These are phyloP conservation scores for Notiomystis cincta DNA, from an alignment of 2,113 vertebrate species.

Conservation along the genomic window DNA sequence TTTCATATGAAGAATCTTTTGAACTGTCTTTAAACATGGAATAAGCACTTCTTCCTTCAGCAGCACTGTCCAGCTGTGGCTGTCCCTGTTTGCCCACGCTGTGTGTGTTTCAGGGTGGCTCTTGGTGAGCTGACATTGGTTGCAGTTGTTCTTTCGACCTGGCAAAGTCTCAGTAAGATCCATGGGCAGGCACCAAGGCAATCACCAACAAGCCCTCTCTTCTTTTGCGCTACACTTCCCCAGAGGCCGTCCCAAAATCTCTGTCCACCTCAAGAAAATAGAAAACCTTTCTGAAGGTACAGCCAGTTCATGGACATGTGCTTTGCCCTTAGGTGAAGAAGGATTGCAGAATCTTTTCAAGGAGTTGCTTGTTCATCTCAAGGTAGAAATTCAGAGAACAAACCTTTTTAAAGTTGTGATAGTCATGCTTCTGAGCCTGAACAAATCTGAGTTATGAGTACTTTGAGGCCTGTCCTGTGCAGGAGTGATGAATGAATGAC, in stretches of 20 bases:
- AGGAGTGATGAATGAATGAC: neutral
- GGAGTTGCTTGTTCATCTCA: neutral
- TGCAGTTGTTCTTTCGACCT: neutral
- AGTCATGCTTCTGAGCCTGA: neutral
- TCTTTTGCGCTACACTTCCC: neutral
- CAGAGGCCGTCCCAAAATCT: neutral
- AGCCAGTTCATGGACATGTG: rapidly evolving
- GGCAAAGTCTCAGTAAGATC: neutral
- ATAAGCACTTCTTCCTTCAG: neutral
- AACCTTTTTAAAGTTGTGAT: neutral
- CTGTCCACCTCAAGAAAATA: neutral
- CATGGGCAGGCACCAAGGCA: neutral
- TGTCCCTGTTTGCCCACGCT: neutral
- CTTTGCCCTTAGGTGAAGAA: neutral
- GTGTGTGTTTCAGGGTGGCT: neutral
- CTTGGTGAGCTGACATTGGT: neutral
- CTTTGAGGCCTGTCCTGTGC: neutral
- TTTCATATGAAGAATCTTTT: neutral
- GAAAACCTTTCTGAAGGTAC: neutral
- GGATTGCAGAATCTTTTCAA: neutral
- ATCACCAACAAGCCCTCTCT: neutral
- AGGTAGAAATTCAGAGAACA: neutral
- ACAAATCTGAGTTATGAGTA: neutral
- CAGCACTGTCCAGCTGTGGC: neutral
- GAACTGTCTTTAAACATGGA: neutral